Evolutionary conservation across 2,113 vertebrate genomes (phyloP).

Genomic region (Pachycephala philippinensis): DNA sequence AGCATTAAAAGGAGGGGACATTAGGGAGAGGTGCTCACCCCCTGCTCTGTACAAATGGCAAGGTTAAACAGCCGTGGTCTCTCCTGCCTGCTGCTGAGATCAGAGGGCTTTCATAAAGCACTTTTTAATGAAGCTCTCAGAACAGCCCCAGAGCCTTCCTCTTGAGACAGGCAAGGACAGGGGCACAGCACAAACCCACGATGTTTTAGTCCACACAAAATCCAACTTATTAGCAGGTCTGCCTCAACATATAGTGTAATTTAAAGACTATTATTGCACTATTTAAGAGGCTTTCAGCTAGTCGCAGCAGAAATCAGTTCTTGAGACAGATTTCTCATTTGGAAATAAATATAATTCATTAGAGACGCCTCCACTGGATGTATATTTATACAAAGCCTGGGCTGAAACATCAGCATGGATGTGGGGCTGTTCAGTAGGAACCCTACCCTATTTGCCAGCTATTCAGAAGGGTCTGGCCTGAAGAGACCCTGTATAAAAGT

Average conservation of each 20-base stretch:
- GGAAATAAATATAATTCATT: not conserved
- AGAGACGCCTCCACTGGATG: not conserved
- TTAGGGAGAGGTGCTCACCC: not conserved
- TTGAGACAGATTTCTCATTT: not conserved
- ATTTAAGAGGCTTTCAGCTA: not conserved
- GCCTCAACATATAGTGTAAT: not conserved
- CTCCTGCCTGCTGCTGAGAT: not conserved
- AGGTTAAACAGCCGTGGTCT: not conserved
- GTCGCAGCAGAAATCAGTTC: not conserved
- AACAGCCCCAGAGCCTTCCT: not conserved
- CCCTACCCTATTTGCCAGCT: not conserved
- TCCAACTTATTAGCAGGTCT: not conserved
- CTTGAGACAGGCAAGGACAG: not conserved
- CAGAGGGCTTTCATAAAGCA: constrained; percentile 9
- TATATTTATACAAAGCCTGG: not conserved
- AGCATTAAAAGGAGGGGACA: not conserved
- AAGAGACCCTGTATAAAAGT: not conserved
- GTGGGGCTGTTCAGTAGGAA: not conserved
- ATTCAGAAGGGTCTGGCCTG: not conserved
- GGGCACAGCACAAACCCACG: not conserved
- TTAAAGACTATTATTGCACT: not conserved
- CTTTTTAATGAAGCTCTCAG: constrained; percentile 28
- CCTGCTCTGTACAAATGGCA: not conserved
- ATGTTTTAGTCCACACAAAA: not conserved
- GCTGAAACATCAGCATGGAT: not conserved